Evolutionary conservation across 2,888 invertebrate genomes (phyloP).

Genomic region (Drosophila fulvimacula): DNA sequence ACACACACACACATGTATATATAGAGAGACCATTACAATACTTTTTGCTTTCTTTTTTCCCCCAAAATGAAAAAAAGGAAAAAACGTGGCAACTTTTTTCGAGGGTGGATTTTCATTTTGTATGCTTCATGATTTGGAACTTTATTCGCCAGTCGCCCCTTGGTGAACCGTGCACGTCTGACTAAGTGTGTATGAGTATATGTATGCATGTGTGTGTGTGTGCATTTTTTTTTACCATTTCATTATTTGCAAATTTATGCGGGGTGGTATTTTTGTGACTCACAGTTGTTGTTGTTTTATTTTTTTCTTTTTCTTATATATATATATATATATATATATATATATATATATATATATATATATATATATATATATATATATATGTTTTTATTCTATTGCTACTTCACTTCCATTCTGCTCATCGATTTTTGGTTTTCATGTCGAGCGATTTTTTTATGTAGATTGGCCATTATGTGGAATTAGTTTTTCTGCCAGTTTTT

Average conservation of each 20-base stretch:
- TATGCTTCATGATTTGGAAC: slow-evolving; percentile 79
- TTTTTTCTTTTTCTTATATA: neutral
- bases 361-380: no score
- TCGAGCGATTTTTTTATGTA: slow-evolving; percentile 76
- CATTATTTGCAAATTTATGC: slow-evolving; percentile 82
- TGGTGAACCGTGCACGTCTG: slow-evolving; percentile 15
- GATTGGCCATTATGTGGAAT: slow-evolving; percentile 80
- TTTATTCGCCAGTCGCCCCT: slow-evolving; percentile 69
- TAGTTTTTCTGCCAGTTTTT: slow-evolving; percentile 66
- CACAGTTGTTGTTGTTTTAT: slow-evolving; percentile 28
- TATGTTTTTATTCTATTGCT: slow-evolving; percentile 22
- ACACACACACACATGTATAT: slow-evolving; percentile 18
- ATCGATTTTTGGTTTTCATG: slow-evolving; percentile 74
- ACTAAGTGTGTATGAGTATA: slow-evolving; percentile 10
- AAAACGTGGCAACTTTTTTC: slow-evolving; percentile 73
- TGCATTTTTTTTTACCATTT: slow-evolving; percentile 69
- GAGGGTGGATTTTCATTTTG: slow-evolving; percentile 81
- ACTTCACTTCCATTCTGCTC: slow-evolving; percentile 47
- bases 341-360: no score
- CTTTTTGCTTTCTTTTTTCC: slow-evolving; percentile 72
- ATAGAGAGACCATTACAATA: slow-evolving; percentile 37
- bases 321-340: no score
- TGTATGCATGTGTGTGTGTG: slow-evolving; percentile 15
- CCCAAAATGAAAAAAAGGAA: slow-evolving; percentile 48
- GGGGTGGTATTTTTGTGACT: slow-evolving; percentile 72